Percentiles rank a stretch among this genome's conserved stretches.
Evolutionary conservation across 2,113 vertebrate species (phyloP).

Genomic region (Nerophis ophidion): DNA sequence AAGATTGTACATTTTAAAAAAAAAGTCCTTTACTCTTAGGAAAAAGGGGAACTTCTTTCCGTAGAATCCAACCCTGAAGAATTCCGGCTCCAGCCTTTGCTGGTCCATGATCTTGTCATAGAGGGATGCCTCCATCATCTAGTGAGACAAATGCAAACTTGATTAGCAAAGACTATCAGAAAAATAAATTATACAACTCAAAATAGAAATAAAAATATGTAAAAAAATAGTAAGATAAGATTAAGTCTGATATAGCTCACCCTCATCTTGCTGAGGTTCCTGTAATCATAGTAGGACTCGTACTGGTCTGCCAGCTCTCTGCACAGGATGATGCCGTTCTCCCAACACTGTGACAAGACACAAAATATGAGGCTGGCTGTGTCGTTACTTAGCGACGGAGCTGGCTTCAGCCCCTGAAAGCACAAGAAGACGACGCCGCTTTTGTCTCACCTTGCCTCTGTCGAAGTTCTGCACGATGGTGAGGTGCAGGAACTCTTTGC

Average conservation of each 20-base stretch:
- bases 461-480: constrained; percentile 97
- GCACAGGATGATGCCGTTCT: constrained; percentile 96
- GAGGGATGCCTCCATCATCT: constrained; percentile 96
- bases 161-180: not conserved
- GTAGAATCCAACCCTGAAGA: constrained; percentile 98
- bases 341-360: constrained; percentile 84
- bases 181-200: not conserved
- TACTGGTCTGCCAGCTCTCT: constrained; percentile 96
- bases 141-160: not conserved
- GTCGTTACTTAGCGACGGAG: not conserved
- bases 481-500: constrained; percentile 92
- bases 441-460: constrained; percentile 67
- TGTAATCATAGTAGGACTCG: constrained; percentile 95
- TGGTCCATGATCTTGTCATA: constrained; percentile 99
- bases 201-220: not conserved
- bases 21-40: constrained; percentile 78
- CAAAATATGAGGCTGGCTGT: constrained; percentile 1
- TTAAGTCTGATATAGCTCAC: constrained; percentile 64
- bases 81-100: constrained; percentile 93
- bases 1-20: no score
- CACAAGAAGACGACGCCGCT: no score
- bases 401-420: not conserved
- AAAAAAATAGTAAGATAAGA: not conserved
- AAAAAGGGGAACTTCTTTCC: constrained; percentile 99
- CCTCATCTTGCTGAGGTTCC: constrained; percentile 98